phyloP scores from a whole-genome alignment of 2,113 vertebrate species.

The Plecturocebus donacophilus region DNA sequence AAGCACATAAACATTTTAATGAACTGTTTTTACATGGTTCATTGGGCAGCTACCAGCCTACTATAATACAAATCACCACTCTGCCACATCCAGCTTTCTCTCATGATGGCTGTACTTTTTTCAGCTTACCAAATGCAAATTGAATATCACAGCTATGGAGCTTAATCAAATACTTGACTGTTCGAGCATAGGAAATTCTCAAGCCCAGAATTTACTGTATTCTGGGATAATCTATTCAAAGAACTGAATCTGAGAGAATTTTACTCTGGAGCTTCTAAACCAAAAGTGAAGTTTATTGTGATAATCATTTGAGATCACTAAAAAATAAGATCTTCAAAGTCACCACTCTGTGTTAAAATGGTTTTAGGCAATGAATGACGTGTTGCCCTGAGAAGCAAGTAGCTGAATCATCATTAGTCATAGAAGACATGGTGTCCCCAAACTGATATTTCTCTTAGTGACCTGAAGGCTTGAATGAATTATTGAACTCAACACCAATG shows the following conservation, averaged over 20 bases:
- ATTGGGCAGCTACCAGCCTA: slow-evolving; percentile 84
- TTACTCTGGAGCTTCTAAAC: neutral
- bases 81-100: slow-evolving; percentile 44
- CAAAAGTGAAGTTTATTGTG: neutral
- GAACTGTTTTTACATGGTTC: slow-evolving; percentile 89
- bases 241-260: neutral
- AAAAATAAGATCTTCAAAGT: slow-evolving; percentile 26
- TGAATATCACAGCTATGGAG: slow-evolving; percentile 41
- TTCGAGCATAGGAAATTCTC: slow-evolving; percentile 17
- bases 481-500: slow-evolving; percentile 69
- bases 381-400: neutral
- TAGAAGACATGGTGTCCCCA: slow-evolving; percentile 60
- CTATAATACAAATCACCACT: slow-evolving; percentile 84
- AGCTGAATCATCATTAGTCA: slow-evolving; percentile 56
- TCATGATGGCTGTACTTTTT: slow-evolving; percentile 60
- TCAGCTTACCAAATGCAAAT: slow-evolving; percentile 72
- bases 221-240: neutral
- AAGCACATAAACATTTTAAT: slow-evolving; percentile 90
- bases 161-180: slow-evolving; percentile 42
- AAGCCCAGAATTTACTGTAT: neutral
- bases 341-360: neutral
- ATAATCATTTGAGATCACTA: neutral
- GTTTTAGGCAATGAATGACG: slow-evolving; percentile 48
- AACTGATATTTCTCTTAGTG: slow-evolving; percentile 79
- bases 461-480: slow-evolving; percentile 80